phyloP scores from a whole-genome alignment of 2,888 invertebrate species.

The Cryptocephalus primarius region DNA sequence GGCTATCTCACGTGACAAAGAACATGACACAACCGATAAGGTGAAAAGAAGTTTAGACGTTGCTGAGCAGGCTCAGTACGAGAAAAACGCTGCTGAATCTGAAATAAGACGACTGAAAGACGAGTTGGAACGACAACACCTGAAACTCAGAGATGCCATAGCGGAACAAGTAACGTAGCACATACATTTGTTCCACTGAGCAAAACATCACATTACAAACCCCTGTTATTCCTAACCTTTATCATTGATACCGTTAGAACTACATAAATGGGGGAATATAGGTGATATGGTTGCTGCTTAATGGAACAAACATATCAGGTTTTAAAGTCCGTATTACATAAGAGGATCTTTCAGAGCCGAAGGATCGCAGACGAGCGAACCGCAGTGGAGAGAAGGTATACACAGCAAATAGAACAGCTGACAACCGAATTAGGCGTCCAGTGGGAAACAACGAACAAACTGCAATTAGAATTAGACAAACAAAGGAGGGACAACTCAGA shows the following conservation, averaged over 20 bases:
- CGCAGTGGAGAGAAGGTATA: slow-evolving; percentile 61
- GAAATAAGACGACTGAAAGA: slow-evolving; percentile 67
- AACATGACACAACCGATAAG: slow-evolving; percentile 50
- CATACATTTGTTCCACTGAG: too few species aligned
- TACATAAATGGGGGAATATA: too few species aligned
- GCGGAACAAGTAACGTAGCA: slow-evolving; percentile 49
- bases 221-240: too few species aligned
- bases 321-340: too few species aligned
- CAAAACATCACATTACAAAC: neutral
- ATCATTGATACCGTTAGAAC: too few species aligned
- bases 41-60: slow-evolving; percentile 57
- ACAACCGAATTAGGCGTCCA: slow-evolving; percentile 69
- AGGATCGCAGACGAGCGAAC: slow-evolving; percentile 61
- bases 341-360: slow-evolving; percentile 35
- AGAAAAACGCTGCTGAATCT: slow-evolving; percentile 62
- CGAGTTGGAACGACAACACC: slow-evolving; percentile 66
- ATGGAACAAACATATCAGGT: too few species aligned
- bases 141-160: slow-evolving; percentile 61
- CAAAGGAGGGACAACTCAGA: slow-evolving; percentile 68
- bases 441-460: slow-evolving; percentile 67
- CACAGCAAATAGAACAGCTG: slow-evolving; percentile 63
- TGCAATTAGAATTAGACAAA: slow-evolving; percentile 67
- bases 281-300: too few species aligned
- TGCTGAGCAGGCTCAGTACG: slow-evolving; percentile 67
- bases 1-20: slow-evolving; percentile 51